A percentile compares a stretch with the other conserved stretches of the same genome.
Evolutionary conservation across 2,113 vertebrate species (phyloP).

Genomic region (Myxocyprinus asiaticus): DNA sequence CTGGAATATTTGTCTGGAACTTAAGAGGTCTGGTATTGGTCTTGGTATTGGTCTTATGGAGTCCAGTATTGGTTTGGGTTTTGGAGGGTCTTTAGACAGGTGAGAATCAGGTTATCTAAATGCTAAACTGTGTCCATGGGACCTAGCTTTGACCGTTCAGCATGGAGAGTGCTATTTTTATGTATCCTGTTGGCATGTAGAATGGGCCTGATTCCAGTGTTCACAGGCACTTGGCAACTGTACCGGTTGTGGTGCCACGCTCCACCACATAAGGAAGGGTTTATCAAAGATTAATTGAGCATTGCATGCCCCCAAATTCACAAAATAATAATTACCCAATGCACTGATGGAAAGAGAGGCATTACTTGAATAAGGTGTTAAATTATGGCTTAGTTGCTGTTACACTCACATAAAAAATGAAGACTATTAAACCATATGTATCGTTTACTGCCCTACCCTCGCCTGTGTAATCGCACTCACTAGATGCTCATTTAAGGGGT

Average conservation of each 20-base stretch:
- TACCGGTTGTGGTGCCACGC: constrained; percentile 64
- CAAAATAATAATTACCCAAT: constrained; percentile 80
- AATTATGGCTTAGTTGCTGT: constrained; percentile 24
- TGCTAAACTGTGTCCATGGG: constrained; percentile 17
- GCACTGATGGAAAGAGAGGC: constrained; percentile 57
- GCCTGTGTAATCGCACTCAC: background rate
- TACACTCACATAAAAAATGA: constrained; percentile 5
- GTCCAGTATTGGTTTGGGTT: no score
- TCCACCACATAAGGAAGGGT: constrained; percentile 71
- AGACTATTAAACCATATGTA: background rate
- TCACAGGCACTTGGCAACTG: constrained; percentile 67
- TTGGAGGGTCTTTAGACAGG: constrained; percentile 1
- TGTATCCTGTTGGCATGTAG: background rate
- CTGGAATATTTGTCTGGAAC: no score
- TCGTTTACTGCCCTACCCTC: background rate
- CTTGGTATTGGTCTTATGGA: no score
- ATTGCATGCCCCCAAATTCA: constrained; percentile 73
- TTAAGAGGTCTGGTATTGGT: no score
- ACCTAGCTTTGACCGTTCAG: background rate
- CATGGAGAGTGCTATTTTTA: constrained; percentile 20
- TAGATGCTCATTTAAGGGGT: constrained; percentile 20
- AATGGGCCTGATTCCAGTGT: constrained; percentile 43
- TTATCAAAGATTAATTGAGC: constrained; percentile 80
- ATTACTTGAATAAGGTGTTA: constrained; percentile 15
- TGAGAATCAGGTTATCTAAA: constrained; percentile 29